Conservation (phyloP, 2,113 vertebrate genomes). For the Anas platyrhynchos region DNA sequence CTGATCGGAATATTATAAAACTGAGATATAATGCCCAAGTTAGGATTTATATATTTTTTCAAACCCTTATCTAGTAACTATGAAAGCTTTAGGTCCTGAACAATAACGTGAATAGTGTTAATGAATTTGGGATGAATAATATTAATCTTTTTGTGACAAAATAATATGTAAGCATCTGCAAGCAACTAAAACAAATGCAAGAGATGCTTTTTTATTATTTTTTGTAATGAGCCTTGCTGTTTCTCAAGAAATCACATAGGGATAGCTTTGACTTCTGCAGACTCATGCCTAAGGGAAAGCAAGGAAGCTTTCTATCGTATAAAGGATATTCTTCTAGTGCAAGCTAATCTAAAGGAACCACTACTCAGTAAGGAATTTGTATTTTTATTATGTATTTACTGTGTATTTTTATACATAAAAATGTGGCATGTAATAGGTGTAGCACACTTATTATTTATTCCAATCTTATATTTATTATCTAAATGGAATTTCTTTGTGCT, state of each 20-base stretch:
- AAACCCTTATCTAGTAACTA: background rate
- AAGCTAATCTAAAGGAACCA: background rate
- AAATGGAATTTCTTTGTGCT: background rate
- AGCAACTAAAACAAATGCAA: background rate
- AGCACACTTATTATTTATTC: background rate
- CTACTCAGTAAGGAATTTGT: background rate
- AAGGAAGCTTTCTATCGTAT: background rate
- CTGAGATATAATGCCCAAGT: accelerated
- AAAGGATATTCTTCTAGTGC: background rate
- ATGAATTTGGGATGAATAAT: background rate
- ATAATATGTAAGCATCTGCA: background rate
- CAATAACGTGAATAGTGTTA: background rate
- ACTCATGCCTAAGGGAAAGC: background rate
- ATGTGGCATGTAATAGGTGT: background rate
- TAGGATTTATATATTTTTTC: background rate
- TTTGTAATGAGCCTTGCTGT: background rate
- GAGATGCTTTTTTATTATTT: accelerated
- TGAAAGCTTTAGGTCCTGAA: background rate
- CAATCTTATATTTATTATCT: background rate
- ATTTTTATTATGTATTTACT: background rate
- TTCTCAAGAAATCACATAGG: background rate
- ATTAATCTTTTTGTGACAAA: background rate
- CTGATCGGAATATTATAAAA: background rate
- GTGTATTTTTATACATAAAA: background rate
- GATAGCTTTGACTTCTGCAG: background rate